These are phyloP conservation scores for Athrips mouffetella DNA, from an alignment of 2,888 invertebrate genomes.

Conservation along the genomic window DNA sequence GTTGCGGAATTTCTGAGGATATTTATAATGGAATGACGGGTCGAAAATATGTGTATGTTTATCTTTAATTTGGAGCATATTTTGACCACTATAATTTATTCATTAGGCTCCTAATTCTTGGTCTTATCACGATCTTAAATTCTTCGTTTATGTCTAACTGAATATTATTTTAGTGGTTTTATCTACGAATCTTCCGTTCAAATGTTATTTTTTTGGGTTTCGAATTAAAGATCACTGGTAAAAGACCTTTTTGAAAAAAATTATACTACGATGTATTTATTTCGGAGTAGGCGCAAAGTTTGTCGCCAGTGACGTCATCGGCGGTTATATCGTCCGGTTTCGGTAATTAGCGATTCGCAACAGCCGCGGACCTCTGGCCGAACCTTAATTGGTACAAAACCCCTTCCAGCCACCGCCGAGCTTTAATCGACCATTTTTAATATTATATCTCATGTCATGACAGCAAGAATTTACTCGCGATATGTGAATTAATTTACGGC, in stretches of 20 bases:
- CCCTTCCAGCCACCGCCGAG: conserved; percentile 35
- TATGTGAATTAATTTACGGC: not conserved
- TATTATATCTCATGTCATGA: not conserved
- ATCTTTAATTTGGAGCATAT: not conserved
- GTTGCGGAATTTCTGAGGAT: conserved; percentile 52
- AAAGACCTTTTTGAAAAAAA: not conserved
- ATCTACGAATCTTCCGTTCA: not conserved
- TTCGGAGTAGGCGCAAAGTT: conserved; percentile 28
- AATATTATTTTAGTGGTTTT: not conserved
- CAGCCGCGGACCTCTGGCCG: conserved; percentile 39
- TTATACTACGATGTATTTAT: not conserved
- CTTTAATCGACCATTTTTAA: conserved; percentile 6
- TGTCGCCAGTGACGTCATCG: conserved; percentile 44
- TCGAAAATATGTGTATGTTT: conserved; percentile 6
- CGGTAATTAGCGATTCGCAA: conserved; percentile 70
- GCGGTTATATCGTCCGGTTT: conserved; percentile 49
- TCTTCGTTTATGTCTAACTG: not conserved
- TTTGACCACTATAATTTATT: conserved; percentile 4
- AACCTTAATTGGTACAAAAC: conserved; percentile 54
- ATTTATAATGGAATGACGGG: conserved; percentile 31
- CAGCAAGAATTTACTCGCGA: not conserved
- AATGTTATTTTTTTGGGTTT: not conserved
- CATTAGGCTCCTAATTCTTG: conserved; percentile 1
- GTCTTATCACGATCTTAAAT: not conserved
- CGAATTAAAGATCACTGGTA: not conserved